A percentile compares a stretch with the other conserved stretches of the same genome.
These are phyloP conservation scores for Elachura formosa DNA, from an alignment of 2,113 vertebrate genomes.

Conservation along the genomic window DNA sequence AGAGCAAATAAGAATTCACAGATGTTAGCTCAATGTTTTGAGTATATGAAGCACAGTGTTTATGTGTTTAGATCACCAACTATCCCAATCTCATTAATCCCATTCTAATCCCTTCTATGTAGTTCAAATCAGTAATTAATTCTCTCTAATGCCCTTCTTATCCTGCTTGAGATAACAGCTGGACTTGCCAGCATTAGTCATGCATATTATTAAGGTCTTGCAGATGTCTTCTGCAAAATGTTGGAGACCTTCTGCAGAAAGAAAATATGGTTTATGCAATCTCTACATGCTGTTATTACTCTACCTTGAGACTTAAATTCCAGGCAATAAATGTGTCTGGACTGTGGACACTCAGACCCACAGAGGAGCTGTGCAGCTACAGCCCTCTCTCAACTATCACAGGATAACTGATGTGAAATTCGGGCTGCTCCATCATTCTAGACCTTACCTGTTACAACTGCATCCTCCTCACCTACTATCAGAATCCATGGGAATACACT, in stretches of 20 bases:
- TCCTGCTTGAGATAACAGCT: not conserved
- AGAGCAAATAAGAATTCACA: not conserved
- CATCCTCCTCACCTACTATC: not conserved
- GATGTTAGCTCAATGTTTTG: not conserved
- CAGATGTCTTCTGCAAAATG: not conserved
- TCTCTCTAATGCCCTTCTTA: not conserved
- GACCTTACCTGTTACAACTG: not conserved
- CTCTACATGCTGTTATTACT: not conserved
- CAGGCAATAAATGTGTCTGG: not conserved
- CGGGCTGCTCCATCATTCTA: not conserved
- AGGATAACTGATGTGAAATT: not conserved
- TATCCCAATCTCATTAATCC: not conserved
- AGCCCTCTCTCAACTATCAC: not conserved
- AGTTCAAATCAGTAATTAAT: not conserved
- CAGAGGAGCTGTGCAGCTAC: not conserved
- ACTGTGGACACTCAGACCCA: not conserved
- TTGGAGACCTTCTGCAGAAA: not conserved
- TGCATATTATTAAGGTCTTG: not conserved
- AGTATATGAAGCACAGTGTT: not conserved
- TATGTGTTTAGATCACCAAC: not conserved
- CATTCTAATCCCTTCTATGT: not conserved
- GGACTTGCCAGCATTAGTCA: constrained; percentile 24
- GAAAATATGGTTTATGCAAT: not conserved
- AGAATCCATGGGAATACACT: not conserved
- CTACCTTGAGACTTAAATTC: not conserved